Percentiles rank a stretch among this genome's conserved stretches.
phyloP scores from a whole-genome alignment of 2,113 vertebrate species.

The human region GRCh38 chr5:172393001-172393500 shows the following conservation, averaged over 20 bases:
- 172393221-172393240: background rate
- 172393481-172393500: background rate
- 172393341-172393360: background rate
- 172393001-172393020: background rate
- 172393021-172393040: background rate
- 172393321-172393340: background rate
- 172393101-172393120: background rate
- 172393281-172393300: background rate
- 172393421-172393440: background rate
- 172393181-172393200: background rate
- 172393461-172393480: background rate
- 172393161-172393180: background rate
- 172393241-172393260: background rate
- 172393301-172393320: background rate
- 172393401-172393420: background rate
- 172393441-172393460: background rate
- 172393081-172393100: background rate
- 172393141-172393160: rapidly evolving
- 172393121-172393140: background rate
- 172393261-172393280: background rate
- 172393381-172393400: background rate
- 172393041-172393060: background rate
- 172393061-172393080: background rate
- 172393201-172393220: background rate
- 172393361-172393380: background rate